phyloP scores from a whole-genome alignment of 2,888 invertebrate genomes.

The Trachelus stipa region DNA sequence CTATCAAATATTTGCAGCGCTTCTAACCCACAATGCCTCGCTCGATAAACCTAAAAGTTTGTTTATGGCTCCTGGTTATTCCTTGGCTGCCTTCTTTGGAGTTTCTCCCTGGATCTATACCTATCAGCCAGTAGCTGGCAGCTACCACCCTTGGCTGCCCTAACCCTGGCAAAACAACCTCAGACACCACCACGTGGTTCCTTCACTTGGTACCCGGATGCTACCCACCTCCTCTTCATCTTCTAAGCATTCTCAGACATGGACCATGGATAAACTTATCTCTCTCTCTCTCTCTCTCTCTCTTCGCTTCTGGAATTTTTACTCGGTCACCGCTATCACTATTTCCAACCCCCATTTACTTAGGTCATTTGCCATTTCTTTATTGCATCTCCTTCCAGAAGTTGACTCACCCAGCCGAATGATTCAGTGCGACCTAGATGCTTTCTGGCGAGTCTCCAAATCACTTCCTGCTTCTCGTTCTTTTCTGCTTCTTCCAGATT shows the following conservation, averaged over 20 bases:
- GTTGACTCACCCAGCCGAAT: slow-evolving; percentile 34
- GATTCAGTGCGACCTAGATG: slow-evolving; percentile 55
- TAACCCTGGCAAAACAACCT: slow-evolving; percentile 21
- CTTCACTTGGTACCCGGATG: slow-evolving; percentile 9
- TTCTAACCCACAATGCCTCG: slow-evolving; percentile 50
- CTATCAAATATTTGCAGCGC: slow-evolving; percentile 63
- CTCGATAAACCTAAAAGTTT: slow-evolving; percentile 63
- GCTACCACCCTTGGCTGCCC: not conserved
- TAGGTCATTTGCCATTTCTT: slow-evolving; percentile 51
- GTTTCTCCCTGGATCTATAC: slow-evolving; percentile 16
- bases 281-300: not conserved
- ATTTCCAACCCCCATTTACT: not conserved
- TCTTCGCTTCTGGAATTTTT: not conserved
- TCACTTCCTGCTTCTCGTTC: slow-evolving; percentile 50
- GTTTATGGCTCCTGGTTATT: slow-evolving; percentile 55
- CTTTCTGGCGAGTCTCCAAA: slow-evolving; percentile 59
- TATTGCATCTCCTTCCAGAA: slow-evolving; percentile 47
- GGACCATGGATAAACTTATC: not conserved
- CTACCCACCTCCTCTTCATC: not conserved
- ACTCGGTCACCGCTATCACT: slow-evolving; percentile 3
- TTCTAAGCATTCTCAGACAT: not conserved
- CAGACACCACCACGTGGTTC: slow-evolving; percentile 3
- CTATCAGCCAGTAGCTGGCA: slow-evolving; percentile 4
- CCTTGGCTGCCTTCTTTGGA: slow-evolving; percentile 22
- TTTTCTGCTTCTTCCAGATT: slow-evolving; percentile 20